Evolutionary conservation across 2,113 vertebrate species (phyloP).

Genomic region (Tonatia bakeri): DNA sequence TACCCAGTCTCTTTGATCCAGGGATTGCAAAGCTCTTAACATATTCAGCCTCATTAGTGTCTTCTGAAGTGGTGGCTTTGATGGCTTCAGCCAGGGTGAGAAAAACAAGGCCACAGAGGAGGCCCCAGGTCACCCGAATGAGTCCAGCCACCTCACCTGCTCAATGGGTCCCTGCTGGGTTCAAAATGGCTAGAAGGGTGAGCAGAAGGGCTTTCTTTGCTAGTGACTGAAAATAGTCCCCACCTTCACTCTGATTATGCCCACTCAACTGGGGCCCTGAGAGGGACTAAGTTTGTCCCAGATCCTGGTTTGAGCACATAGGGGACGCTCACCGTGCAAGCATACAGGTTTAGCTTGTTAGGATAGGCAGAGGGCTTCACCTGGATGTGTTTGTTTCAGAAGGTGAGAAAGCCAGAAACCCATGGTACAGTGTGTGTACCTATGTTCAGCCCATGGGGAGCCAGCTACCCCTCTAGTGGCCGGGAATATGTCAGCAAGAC

Average conservation of each 20-base stretch:
- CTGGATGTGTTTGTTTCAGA: not conserved
- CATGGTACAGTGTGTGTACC: accelerated
- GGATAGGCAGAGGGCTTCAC: not conserved
- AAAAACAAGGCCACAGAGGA: slow-evolving; percentile 33
- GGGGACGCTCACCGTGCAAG: not conserved
- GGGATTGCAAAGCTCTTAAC: slow-evolving; percentile 43
- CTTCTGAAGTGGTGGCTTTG: slow-evolving; percentile 68
- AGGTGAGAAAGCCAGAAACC: not conserved
- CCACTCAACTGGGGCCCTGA: not conserved
- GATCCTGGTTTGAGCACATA: not conserved
- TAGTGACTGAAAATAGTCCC: not conserved
- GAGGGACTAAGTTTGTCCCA: not conserved
- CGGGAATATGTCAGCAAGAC: not conserved
- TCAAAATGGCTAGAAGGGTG: not conserved
- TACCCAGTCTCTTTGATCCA: slow-evolving; percentile 65
- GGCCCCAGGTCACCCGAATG: not conserved
- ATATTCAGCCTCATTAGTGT: slow-evolving; percentile 49
- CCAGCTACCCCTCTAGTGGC: not conserved
- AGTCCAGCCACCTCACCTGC: not conserved
- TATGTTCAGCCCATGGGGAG: not conserved
- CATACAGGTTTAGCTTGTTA: not conserved
- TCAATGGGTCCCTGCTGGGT: not conserved
- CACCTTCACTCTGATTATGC: not conserved
- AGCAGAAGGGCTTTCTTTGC: not conserved
- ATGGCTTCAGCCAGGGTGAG: slow-evolving; percentile 26